Base-by-base conservation (phyloP, 2,797 vertebrate genomes). In the Cryptoblepharus egeriae region DNA sequence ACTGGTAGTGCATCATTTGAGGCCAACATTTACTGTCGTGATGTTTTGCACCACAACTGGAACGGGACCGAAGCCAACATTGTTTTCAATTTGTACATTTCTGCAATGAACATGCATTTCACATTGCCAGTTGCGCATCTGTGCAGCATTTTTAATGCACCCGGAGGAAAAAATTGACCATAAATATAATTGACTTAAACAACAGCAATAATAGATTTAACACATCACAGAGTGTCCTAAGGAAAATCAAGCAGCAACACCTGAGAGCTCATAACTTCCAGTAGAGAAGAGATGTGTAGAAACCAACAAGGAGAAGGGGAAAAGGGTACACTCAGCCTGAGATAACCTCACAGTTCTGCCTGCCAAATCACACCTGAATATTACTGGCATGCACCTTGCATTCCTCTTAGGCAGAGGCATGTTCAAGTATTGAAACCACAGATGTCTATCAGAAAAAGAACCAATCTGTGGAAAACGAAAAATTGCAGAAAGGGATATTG, bases 211-310 rank as follows among this genome's bases (percentile, higher is more conserved):
- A 18, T 39, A 15, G 2, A 45, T 64, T 20, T 42, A 37, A 28
- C 3, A 28, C 16, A 20, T 76, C 18, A 32, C 32, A 20, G 32
- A 35, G 30, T 16, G 32, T 16, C 61, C 12, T 63, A 3, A 63
- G 12, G 61, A 63, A 63, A 26, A n/a, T 1, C 3, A 32, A 28
- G 7, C 30, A n/a, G n/a, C 55, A n/a, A 24, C 72, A 5, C 35
- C 37, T 39, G n/a, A 26, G n/a, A 61, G 28, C 28, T 61, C 16
- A 3, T 72, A 77, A 0, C 1, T 8, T 58, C 6, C 20, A 35
- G 52, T n/a, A 18, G 35, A 32, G 85, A 85, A 91, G 35, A 32
- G 85, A 85, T 91, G 63, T 49, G 45, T 7, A 49, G 45, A 49
- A 49, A 85, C 85, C 85, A 80, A 42, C 0, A 0, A 82, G 87